These are phyloP conservation scores for Pseudois nayaur DNA, from an alignment of 2,113 vertebrate genomes.

Conservation along the genomic window DNA sequence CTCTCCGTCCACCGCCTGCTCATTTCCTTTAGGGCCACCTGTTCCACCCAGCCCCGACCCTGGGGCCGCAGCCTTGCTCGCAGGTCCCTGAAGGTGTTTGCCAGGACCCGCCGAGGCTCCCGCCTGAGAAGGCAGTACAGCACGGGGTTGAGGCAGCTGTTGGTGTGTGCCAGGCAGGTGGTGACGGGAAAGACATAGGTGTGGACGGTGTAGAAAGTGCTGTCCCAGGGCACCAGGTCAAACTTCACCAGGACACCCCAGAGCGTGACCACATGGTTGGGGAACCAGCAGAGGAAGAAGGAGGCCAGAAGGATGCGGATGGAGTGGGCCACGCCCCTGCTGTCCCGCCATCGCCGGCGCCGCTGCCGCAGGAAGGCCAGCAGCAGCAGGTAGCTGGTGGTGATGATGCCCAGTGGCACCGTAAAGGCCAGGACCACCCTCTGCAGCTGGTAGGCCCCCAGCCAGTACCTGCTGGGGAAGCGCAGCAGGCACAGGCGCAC, in stretches of 20 bases:
- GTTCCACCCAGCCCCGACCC: neutral
- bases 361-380: constrained; percentile 35
- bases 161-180: constrained; percentile 65
- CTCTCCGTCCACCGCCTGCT: neutral
- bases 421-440: constrained; percentile 53
- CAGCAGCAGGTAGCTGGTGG: constrained; percentile 62
- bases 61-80: neutral
- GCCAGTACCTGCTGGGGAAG: constrained; percentile 44
- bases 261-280: constrained; percentile 62
- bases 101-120: constrained; percentile 26
- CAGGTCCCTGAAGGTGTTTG: neutral
- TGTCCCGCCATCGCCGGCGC: neutral
- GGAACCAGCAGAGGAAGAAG: constrained; percentile 71
- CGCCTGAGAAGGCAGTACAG: constrained; percentile 56
- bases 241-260: constrained; percentile 69
- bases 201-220: constrained; percentile 43
- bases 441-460: constrained; percentile 68
- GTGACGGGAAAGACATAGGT: constrained; percentile 53
- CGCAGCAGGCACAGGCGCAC: constrained; percentile 48
- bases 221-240: constrained; percentile 14
- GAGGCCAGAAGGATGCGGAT: constrained; percentile 39
- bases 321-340: constrained; percentile 15
- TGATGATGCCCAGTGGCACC: constrained; percentile 48
- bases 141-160: constrained; percentile 70
- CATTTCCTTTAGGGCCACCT: neutral